Conservation (phyloP, 2,113 vertebrate genomes). For the Alosa alosa region DNA sequence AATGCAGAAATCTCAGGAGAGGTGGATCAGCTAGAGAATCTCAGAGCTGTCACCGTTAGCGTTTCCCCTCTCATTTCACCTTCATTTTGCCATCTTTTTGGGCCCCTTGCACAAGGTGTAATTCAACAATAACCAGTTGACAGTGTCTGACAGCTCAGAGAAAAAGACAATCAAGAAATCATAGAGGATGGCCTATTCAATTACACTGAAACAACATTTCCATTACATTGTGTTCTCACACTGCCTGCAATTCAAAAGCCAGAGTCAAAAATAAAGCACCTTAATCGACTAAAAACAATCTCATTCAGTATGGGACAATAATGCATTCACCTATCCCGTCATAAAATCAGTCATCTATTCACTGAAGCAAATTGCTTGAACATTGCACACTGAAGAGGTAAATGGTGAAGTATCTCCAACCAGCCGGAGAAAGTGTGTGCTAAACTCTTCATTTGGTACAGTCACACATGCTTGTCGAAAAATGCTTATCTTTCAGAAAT, state of each 20-base stretch:
- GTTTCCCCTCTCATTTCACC: not conserved
- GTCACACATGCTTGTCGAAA: constrained; percentile 34
- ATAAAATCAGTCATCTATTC: not conserved
- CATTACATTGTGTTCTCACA: not conserved
- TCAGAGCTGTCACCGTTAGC: not conserved
- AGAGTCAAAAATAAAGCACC: not conserved
- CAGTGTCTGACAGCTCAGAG: not conserved
- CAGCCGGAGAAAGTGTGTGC: constrained; percentile 20
- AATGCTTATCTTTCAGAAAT: constrained; percentile 36
- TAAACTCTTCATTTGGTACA: constrained; percentile 33
- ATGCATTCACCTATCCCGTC: constrained; percentile 9
- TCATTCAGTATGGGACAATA: not conserved
- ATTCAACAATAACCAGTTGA: constrained; percentile 15
- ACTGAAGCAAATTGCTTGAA: constrained; percentile 13
- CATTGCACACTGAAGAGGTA: not conserved
- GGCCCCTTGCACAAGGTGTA: not conserved
- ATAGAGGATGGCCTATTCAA: not conserved
- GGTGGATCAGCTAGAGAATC: not conserved
- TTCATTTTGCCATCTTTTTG: not conserved
- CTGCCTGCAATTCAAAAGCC: not conserved
- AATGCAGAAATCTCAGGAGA: constrained; percentile 35
- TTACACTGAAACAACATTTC: not conserved
- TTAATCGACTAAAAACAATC: not conserved
- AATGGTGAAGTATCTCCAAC: not conserved
- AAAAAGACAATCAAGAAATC: constrained; percentile 12